These are phyloP conservation scores for Heterodera carotae DNA, from an alignment of 1,140 invertebrate species.

Conservation along the genomic window DNA sequence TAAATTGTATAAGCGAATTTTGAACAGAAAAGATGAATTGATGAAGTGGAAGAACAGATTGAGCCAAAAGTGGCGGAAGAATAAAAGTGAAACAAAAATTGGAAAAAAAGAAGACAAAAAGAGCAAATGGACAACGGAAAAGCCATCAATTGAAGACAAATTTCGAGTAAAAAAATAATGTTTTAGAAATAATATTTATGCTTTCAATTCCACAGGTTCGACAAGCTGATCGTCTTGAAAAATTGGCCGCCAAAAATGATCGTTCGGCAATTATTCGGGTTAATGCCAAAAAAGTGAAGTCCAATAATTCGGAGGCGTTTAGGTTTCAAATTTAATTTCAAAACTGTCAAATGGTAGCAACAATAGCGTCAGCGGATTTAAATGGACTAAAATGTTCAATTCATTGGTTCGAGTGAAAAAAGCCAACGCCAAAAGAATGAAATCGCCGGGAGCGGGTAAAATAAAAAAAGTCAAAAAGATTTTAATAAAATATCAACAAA, in stretches of 20 bases:
- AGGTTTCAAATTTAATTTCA: slow-evolving; percentile 55
- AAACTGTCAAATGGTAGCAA: slow-evolving; percentile 29
- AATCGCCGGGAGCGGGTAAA: slow-evolving; percentile 50
- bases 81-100: not conserved
- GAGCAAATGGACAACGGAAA: slow-evolving; percentile 15
- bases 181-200: not conserved
- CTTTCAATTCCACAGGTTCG: slow-evolving; percentile 17
- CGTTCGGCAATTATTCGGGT: slow-evolving; percentile 36
- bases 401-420: slow-evolving; percentile 48
- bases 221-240: slow-evolving; percentile 29
- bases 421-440: slow-evolving; percentile 48
- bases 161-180: not conserved
- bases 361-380: not conserved
- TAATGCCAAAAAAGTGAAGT: not conserved
- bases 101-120: not conserved
- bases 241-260: slow-evolving; percentile 18
- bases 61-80: not conserved
- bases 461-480: not conserved
- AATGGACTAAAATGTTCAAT: slow-evolving; percentile 58
- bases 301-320: not conserved
- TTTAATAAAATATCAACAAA: not conserved
- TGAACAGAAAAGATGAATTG: not conserved
- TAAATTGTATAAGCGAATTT: not conserved
- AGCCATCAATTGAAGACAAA: not conserved
- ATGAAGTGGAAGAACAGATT: not conserved